Evolutionary conservation across 2,888 invertebrate species (phyloP).

Genomic region (Andricus quercusramuli): DNA sequence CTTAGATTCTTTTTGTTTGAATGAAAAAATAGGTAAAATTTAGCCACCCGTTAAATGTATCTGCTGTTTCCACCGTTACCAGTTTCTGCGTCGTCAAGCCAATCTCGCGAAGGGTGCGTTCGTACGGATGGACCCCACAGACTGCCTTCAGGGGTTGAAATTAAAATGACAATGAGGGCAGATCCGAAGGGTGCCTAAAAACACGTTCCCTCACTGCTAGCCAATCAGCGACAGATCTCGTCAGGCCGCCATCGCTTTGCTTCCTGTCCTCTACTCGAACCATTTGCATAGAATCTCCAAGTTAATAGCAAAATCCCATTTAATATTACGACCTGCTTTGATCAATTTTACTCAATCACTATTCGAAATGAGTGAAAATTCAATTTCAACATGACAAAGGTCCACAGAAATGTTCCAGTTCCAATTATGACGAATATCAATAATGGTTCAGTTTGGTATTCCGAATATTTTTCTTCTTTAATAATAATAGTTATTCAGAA

Average conservation of each 20-base stretch:
- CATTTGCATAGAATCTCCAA: constrained; percentile 43
- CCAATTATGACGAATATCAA: not conserved
- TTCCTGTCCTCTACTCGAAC: constrained; percentile 51
- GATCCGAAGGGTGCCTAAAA: constrained; percentile 75
- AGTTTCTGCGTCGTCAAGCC: constrained; percentile 65
- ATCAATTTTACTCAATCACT: constrained; percentile 9
- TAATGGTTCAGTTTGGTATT: not conserved
- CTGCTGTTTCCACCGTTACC: constrained; percentile 60
- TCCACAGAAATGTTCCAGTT: not conserved
- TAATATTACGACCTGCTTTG: constrained; percentile 1
- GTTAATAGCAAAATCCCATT: constrained; percentile 19
- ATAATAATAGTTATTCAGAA: not conserved
- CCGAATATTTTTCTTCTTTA: not conserved
- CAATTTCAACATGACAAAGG: not conserved
- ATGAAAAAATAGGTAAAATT: not conserved
- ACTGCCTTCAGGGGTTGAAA: constrained; percentile 72
- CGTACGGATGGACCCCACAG: constrained; percentile 59
- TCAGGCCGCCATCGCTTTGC: constrained; percentile 72
- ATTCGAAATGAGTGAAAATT: constrained; percentile 6
- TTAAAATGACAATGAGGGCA: constrained; percentile 78
- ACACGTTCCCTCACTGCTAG: constrained; percentile 70
- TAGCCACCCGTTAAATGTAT: constrained; percentile 56
- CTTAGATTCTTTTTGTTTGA: constrained; percentile 20
- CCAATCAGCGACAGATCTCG: constrained; percentile 72
- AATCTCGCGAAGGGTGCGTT: constrained; percentile 69